phyloP scores from a whole-genome alignment of 64 coral and sea anemone species.

The Montipora cactus region DNA sequence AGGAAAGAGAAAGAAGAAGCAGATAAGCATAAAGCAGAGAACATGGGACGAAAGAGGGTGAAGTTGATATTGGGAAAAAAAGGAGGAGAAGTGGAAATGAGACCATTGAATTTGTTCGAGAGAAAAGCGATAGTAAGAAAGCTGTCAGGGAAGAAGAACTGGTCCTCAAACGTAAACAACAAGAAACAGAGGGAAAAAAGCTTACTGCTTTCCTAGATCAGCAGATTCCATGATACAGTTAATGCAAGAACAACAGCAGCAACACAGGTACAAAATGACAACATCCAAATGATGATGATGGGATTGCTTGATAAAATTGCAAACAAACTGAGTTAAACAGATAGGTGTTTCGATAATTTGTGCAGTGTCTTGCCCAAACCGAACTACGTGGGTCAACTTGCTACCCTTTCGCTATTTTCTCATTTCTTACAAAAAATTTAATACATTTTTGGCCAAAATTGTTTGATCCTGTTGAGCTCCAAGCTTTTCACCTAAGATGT shows the following conservation, averaged over 20 bases:
- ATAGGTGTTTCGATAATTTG: too few species aligned
- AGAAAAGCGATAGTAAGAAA: conserved; percentile 52
- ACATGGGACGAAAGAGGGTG: conserved; percentile 11
- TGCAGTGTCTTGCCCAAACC: too few species aligned
- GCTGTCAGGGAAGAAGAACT: conserved; percentile 50
- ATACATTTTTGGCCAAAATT: too few species aligned
- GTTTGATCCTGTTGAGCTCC: too few species aligned
- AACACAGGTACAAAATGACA: conserved; percentile 17
- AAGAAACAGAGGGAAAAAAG: background rate
- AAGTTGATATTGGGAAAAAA: conserved; percentile 6
- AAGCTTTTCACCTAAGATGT: too few species aligned
- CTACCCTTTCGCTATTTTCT: too few species aligned
- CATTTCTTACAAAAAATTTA: too few species aligned
- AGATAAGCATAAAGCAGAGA: too few species aligned
- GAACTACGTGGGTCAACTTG: too few species aligned
- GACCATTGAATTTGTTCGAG: conserved; percentile 53
- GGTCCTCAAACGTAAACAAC: conserved; percentile 53
- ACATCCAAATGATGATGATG: background rate
- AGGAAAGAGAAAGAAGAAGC: too few species aligned
- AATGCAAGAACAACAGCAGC: conserved; percentile 36
- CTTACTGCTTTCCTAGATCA: conserved; percentile 16
- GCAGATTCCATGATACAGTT: conserved; percentile 33
- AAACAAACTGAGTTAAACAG: too few species aligned
- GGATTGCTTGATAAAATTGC: background rate
- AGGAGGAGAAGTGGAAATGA: conserved; percentile 60